Evolutionary conservation across 2,797 vertebrate species (phyloP).

Genomic region (Masticophis lateralis): DNA sequence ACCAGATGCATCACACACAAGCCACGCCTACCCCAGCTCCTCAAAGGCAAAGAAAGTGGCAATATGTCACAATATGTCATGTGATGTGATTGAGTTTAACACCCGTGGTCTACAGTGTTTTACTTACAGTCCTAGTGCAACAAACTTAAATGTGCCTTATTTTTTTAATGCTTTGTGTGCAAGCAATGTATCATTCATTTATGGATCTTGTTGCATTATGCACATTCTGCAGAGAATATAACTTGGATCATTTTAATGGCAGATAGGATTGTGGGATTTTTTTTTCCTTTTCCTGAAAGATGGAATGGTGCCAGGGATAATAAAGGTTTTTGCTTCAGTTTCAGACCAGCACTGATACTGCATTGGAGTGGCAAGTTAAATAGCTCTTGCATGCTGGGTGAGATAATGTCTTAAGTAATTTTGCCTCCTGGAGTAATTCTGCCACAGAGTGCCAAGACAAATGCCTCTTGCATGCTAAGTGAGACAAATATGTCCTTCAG

Average conservation of each 20-base stretch:
- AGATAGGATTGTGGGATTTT: not conserved
- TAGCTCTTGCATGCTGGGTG: not conserved
- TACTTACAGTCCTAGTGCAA: constrained; percentile 45
- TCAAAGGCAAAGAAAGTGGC: too few relatives aligned
- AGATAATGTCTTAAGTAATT: not conserved
- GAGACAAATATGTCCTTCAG: constrained; percentile 4
- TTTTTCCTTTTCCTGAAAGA: not conserved
- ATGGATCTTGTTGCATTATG: constrained; percentile 41
- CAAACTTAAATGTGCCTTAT: constrained; percentile 51
- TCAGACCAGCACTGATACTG: not conserved
- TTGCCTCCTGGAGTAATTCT: not conserved
- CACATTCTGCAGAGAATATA: constrained; percentile 11
- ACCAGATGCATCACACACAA: too few relatives aligned
- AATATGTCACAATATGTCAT: too few relatives aligned
- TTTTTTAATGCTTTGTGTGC: constrained; percentile 45
- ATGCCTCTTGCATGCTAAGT: not conserved
- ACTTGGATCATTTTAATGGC: constrained; percentile 31
- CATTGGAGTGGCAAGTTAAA: not conserved
- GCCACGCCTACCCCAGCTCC: too few relatives aligned
- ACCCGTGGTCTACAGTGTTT: not conserved
- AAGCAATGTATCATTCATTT: constrained; percentile 43
- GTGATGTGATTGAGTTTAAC: too few relatives aligned
- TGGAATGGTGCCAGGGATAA: constrained; percentile 10
- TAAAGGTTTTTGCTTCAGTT: not conserved
- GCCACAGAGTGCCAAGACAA: not conserved